Conservation (phyloP, 2,797 vertebrate species). For the Hypotaenidia okinawae region DNA sequence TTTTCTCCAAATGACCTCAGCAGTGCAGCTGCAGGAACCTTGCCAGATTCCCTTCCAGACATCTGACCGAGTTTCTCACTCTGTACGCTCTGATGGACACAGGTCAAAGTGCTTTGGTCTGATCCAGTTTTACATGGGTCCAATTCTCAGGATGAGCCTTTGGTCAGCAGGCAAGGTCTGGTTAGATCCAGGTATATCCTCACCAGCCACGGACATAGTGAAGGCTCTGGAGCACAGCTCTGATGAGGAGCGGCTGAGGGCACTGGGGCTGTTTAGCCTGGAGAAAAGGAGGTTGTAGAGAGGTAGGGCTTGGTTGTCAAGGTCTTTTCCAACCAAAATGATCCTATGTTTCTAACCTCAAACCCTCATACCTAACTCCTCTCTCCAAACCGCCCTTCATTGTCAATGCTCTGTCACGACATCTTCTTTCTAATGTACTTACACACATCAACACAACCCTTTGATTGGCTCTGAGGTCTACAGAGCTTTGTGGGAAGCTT, state of each 20-base stretch:
- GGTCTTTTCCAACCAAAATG: no score
- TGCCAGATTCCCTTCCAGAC: neutral
- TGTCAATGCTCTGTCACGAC: neutral
- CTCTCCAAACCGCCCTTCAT: neutral
- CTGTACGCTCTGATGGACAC: no score
- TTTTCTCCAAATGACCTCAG: neutral
- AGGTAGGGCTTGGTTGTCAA: no score
- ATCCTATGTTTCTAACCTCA: neutral
- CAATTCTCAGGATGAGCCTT: neutral
- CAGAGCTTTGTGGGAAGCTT: neutral
- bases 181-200: neutral
- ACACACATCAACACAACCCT: fast-evolving
- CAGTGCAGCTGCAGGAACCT: neutral
- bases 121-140: neutral
- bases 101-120: neutral
- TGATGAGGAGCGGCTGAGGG: no score
- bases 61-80: fast-evolving
- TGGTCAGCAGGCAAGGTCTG: neutral
- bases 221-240: no score
- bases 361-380: neutral
- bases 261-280: no score
- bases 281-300: no score
- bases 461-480: neutral
- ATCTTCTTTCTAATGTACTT: neutral
- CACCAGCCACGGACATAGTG: no score